These are phyloP conservation scores for Cyaniris semiargus DNA, from an alignment of 2,888 invertebrate species.

Conservation along the genomic window DNA sequence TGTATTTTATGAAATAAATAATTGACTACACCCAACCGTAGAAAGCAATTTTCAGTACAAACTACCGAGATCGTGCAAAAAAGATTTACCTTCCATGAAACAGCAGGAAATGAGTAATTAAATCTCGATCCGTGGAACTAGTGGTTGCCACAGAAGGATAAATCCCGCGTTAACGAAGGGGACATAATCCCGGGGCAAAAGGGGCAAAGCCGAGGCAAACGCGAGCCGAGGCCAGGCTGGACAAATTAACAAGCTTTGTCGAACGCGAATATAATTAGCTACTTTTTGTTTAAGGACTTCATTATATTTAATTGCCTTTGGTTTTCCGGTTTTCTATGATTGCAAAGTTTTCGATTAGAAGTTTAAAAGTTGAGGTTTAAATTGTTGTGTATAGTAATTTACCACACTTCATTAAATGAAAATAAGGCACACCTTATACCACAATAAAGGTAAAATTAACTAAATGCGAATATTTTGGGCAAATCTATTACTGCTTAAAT, in stretches of 20 bases:
- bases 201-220: conserved; percentile 5
- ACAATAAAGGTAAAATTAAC: too few species aligned
- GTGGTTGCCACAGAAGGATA: conserved; percentile 47
- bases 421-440: too few species aligned
- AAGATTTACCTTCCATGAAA: conserved; percentile 12
- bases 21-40: neutral
- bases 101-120: conserved; percentile 34
- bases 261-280: conserved; percentile 40
- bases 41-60: neutral
- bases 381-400: neutral
- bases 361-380: neutral
- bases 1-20: too few species aligned
- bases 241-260: conserved; percentile 58
- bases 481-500: too few species aligned
- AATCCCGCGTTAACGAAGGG: conserved; percentile 66
- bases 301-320: conserved; percentile 34
- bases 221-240: conserved; percentile 37
- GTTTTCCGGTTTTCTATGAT: conserved; percentile 3
- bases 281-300: conserved; percentile 35
- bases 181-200: conserved; percentile 51
- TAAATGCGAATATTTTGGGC: too few species aligned
- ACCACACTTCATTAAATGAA: too few species aligned
- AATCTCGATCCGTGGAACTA: conserved; percentile 31
- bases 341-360: neutral
- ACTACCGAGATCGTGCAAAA: conserved; percentile 3